Percentiles rank a stretch among this genome's conserved stretches.
phyloP scores from a whole-genome alignment of 2,113 vertebrate genomes.

The Panthera tigris region DNA sequence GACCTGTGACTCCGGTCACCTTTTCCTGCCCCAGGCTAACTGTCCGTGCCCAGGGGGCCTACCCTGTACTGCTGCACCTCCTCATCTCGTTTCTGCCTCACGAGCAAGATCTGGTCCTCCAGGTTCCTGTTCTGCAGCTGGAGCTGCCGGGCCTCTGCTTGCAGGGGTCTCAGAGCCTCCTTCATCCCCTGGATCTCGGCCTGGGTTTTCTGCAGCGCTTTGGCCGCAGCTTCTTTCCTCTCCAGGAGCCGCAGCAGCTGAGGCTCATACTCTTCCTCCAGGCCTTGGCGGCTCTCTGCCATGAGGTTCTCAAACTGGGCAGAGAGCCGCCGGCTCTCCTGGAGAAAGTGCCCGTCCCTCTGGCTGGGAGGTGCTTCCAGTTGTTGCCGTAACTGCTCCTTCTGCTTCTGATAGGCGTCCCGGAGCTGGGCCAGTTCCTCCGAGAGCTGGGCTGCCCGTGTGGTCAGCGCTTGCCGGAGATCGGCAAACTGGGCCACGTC shows the following conservation, averaged over 20 bases:
- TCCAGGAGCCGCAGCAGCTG: constrained; percentile 91
- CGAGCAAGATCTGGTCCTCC: constrained; percentile 91
- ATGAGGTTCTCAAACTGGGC: constrained; percentile 91
- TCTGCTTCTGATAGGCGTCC: constrained; percentile 85
- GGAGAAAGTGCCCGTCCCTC: constrained; percentile 86
- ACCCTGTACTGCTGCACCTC: constrained; percentile 92
- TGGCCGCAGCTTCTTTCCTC: constrained; percentile 85
- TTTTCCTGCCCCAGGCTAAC: not conserved
- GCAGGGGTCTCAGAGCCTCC: constrained; percentile 88
- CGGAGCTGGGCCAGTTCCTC: constrained; percentile 87
- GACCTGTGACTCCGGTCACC: not conserved
- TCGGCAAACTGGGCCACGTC: constrained; percentile 87
- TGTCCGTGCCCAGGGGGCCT: not conserved
- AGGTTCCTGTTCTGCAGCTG: constrained; percentile 88
- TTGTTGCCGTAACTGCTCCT: constrained; percentile 82
- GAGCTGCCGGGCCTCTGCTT: constrained; percentile 88
- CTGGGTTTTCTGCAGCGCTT: constrained; percentile 87
- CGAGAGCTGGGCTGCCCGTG: constrained; percentile 85
- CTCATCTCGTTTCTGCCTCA: constrained; percentile 88
- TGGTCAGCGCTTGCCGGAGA: constrained; percentile 87
- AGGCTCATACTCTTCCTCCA: constrained; percentile 94
- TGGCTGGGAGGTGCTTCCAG: constrained; percentile 80
- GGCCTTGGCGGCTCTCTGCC: constrained; percentile 87
- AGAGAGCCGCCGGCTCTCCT: constrained; percentile 88
- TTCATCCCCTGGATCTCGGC: constrained; percentile 89